Percentiles rank a stretch among this genome's conserved stretches.
phyloP scores from a whole-genome alignment of 2,113 vertebrate genomes.

The Rhegmatorhina hoffmannsi region DNA sequence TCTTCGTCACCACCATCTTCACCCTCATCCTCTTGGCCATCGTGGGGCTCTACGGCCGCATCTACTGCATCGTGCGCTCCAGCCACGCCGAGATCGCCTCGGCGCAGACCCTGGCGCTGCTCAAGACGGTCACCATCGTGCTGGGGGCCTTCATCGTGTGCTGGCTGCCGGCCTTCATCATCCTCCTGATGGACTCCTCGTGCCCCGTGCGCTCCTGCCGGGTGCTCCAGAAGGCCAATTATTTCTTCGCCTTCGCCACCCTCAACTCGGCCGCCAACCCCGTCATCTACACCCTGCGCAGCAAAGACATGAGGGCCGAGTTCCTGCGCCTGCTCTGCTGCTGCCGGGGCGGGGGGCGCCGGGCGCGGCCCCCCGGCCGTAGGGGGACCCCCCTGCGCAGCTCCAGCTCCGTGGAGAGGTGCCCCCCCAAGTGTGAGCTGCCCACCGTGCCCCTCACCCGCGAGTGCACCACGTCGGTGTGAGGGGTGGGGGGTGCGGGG shows the following conservation, averaged over 20 bases:
- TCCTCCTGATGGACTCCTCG: slow-evolving; percentile 87
- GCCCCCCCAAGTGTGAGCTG: slow-evolving; percentile 77
- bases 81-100: slow-evolving; percentile 89
- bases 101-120: slow-evolving; percentile 81
- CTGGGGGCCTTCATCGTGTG: slow-evolving; percentile 94
- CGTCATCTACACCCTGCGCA: slow-evolving; percentile 90
- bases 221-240: slow-evolving; percentile 79
- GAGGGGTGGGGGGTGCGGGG: neutral
- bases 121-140: slow-evolving; percentile 96
- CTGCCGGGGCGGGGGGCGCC: neutral
- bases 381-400: neutral
- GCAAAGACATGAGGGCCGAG: slow-evolving; percentile 93
- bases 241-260: slow-evolving; percentile 90
- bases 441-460: slow-evolving; percentile 82
- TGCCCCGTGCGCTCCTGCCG: slow-evolving; percentile 65
- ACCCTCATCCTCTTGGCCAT: slow-evolving; percentile 88
- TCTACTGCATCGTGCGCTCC: slow-evolving; percentile 92
- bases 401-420: neutral
- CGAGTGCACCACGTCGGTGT: slow-evolving; percentile 88
- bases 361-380: accelerated
- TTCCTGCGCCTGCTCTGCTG: slow-evolving; percentile 85
- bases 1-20: slow-evolving; percentile 91
- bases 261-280: slow-evolving; percentile 95
- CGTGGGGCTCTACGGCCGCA: slow-evolving; percentile 87
- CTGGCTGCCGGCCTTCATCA: slow-evolving; percentile 91